phyloP scores from a whole-genome alignment of 2,888 invertebrate genomes.

The Stictocephala bisonia region DNA sequence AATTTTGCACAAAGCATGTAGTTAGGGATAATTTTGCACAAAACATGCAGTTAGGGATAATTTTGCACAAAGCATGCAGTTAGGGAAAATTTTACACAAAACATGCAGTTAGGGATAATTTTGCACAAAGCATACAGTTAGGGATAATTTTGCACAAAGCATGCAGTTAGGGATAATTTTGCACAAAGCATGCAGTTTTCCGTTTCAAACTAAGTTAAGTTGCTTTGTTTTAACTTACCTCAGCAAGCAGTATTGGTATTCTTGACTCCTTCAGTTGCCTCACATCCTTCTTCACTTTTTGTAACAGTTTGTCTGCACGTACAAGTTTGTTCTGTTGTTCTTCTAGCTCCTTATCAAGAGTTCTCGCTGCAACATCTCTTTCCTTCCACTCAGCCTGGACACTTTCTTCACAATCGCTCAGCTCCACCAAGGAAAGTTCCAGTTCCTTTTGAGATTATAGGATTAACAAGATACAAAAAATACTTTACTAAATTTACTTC shows the following conservation, averaged over 20 bases:
- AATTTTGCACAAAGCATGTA: too few species aligned
- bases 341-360: slow-evolving; percentile 63
- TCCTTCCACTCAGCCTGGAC: slow-evolving; percentile 58
- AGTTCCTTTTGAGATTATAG: slow-evolving; percentile 52
- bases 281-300: slow-evolving; percentile 64
- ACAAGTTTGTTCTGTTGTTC: slow-evolving; percentile 66
- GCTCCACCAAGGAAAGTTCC: slow-evolving; percentile 56
- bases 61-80: too few species aligned
- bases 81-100: too few species aligned
- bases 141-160: too few species aligned
- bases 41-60: too few species aligned
- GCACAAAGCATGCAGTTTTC: too few species aligned
- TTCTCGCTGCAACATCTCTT: slow-evolving; percentile 59
- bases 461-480: slow-evolving; percentile 3
- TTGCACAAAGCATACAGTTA: too few species aligned
- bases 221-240: slow-evolving; percentile 61
- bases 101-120: too few species aligned
- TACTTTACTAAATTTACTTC: too few species aligned
- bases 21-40: too few species aligned
- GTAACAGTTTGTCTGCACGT: slow-evolving; percentile 66
- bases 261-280: slow-evolving; percentile 59
- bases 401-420: slow-evolving; percentile 61
- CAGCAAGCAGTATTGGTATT: slow-evolving; percentile 62
- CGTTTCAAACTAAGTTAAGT: too few species aligned
- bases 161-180: too few species aligned